Base-by-base conservation (phyloP, 2,113 vertebrate genomes). In the Cyphomyrus discorhynchus region DNA sequence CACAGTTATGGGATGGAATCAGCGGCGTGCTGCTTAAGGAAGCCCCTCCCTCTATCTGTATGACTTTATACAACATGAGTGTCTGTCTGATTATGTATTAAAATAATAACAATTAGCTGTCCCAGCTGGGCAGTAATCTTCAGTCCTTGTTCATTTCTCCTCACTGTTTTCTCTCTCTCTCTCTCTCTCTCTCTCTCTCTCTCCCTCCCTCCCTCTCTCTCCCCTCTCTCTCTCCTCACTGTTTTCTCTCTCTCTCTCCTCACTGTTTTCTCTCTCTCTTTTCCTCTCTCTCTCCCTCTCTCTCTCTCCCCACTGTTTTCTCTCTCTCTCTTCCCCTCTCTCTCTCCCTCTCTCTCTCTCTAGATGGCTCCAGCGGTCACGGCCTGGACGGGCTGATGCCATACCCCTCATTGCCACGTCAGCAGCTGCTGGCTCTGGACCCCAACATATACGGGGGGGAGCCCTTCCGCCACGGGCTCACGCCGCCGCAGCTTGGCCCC, bases 351-450 rank as follows among this genome's bases (percentile, higher is more conserved):
- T 4, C 35, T 91, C 89, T 90, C 35, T 70, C 80, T 82, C 56
- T 88, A 97, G 97, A 97, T 90, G 96, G 96, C 4, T 96, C 95
- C 0, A 97, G 97, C 19, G 96, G 95, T 77, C 97, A 97, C 1
- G 97, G 97, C 24, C 94, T 98, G 93, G 97, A 98, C 3, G 96
- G 96, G 24, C 94, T 98, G 27, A 94, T 98, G 93, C 95, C 96
- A 9, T 98, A 97, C 88, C 93, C 97, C 45, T 92, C 96, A 85
- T 92, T 98, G 89, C 96, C 96, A 52, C 96, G 96, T 70, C 97
- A 98, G 93, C 96, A 97, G 92, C 95, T 97, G 24, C 93, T 97
- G 82, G 93, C 97, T 82, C 92, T 97, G 92, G 97, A 98, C 42
- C 97, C 96, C 7, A 97, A 97, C 88, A 93, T 96, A 90, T 98